Conservation (phyloP, 64 coral and sea anemone species). For the Stylophora pistillata region DNA sequence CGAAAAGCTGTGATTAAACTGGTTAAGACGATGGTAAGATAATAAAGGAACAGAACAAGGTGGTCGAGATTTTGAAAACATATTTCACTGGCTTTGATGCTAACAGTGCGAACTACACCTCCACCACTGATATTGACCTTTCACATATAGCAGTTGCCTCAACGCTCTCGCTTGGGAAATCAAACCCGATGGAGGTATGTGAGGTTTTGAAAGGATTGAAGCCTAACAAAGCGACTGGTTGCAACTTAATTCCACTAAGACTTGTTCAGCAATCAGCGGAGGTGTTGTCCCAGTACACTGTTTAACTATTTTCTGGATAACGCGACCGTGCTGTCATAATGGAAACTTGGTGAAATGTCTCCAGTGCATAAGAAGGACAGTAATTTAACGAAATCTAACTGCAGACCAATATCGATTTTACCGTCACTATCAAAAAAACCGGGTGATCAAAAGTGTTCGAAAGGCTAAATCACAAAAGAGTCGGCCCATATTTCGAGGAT, state of each 20-base stretch:
- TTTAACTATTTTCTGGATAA: constrained; percentile 42
- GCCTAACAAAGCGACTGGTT: constrained; percentile 58
- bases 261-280: constrained; percentile 54
- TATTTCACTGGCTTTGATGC: constrained; percentile 25
- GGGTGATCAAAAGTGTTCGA: constrained; percentile 60
- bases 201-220: constrained; percentile 31
- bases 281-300: constrained; percentile 36
- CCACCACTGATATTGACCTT: no score
- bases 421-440: no score
- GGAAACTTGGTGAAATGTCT: constrained; percentile 69
- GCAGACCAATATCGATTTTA: constrained; percentile 51
- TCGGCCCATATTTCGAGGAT: constrained; percentile 25
- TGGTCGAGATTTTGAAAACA: constrained; percentile 40
- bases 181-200: no score
- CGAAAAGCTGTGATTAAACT: no score
- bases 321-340: constrained; percentile 25
- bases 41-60: not conserved
- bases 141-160: no score
- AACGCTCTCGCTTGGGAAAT: no score
- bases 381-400: constrained; percentile 12
- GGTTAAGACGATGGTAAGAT: constrained; percentile 58
- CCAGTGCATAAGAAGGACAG: constrained; percentile 57
- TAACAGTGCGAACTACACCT: not conserved
- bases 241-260: constrained; percentile 36
- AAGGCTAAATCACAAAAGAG: not conserved